Evolutionary conservation across 2,797 vertebrate genomes (phyloP).

Genomic region (Cynopterus sphinx): DNA sequence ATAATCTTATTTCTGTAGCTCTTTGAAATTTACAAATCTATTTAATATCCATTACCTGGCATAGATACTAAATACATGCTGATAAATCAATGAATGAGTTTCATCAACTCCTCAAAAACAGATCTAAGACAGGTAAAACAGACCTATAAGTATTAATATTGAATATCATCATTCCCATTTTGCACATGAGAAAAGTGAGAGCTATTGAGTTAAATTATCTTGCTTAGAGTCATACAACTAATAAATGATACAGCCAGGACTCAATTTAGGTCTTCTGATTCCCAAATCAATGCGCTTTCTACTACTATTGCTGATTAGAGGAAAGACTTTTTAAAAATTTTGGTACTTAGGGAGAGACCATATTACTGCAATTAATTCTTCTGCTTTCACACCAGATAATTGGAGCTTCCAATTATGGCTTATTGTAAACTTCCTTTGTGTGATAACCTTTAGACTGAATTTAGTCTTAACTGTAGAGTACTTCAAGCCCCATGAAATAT

Average conservation of each 20-base stretch:
- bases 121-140: background rate
- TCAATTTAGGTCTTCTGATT: conserved; percentile 13
- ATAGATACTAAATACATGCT: background rate
- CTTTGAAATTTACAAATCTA: conserved; percentile 33
- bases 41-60: conserved; percentile 20
- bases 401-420: conserved; percentile 37
- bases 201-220: background rate
- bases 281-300: background rate
- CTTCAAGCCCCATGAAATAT: conserved; percentile 35
- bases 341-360: background rate
- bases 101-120: background rate
- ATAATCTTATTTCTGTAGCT: conserved; percentile 3
- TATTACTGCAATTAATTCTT: conserved; percentile 30
- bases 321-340: background rate
- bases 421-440: background rate
- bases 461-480: conserved; percentile 44
- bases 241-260: background rate
- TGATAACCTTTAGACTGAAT: conserved; percentile 17
- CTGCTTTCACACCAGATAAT: background rate
- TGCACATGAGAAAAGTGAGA: conserved; percentile 29
- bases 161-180: background rate
- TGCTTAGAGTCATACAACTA: background rate
- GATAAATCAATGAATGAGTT: background rate
- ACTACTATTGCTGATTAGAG: background rate
- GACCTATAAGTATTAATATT: background rate